phyloP scores from a whole-genome alignment of 2,797 vertebrate species.

The Diplodus sargus region DNA sequence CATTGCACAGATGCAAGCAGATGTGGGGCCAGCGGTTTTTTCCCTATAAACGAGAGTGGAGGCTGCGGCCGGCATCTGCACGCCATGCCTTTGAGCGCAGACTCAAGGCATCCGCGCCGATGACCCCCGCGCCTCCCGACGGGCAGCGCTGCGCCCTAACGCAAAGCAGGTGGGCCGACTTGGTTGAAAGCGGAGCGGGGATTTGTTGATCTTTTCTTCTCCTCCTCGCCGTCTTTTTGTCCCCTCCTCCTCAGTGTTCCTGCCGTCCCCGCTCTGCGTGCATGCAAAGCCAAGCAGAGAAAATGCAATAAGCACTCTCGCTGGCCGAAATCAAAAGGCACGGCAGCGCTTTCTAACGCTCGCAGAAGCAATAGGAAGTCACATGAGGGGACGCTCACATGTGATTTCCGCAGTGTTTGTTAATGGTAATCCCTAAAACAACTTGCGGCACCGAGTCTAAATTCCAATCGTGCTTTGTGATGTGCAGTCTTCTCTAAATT shows the following conservation, averaged over 20 bases:
- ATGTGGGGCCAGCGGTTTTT: conserved; percentile 61
- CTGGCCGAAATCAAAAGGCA: conserved; percentile 65
- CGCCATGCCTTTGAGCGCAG: conserved; percentile 65
- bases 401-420: conserved; percentile 78
- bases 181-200: conserved; percentile 68
- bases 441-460: conserved; percentile 59
- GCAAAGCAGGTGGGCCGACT: conserved; percentile 79
- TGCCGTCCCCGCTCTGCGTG: conserved; percentile 49
- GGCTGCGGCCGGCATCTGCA: conserved; percentile 72
- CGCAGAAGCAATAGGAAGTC: conserved; percentile 79
- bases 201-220: conserved; percentile 67
- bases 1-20: conserved; percentile 58
- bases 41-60: conserved; percentile 49
- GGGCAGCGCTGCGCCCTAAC: conserved; percentile 68
- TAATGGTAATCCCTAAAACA: conserved; percentile 77
- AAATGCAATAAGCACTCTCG: conserved; percentile 70
- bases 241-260: conserved; percentile 14
- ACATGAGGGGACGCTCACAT: conserved; percentile 72
- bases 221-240: conserved; percentile 23
- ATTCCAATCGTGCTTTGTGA: conserved; percentile 75
- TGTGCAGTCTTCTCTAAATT: conserved; percentile 58
- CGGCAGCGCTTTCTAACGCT: conserved; percentile 55
- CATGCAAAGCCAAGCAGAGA: conserved; percentile 66
- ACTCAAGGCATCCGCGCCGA: conserved; percentile 51
- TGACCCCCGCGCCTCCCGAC: conserved; percentile 65